Evolutionary conservation across 2,888 invertebrate species (phyloP).

Genomic region (Himalopsyche japonica): DNA sequence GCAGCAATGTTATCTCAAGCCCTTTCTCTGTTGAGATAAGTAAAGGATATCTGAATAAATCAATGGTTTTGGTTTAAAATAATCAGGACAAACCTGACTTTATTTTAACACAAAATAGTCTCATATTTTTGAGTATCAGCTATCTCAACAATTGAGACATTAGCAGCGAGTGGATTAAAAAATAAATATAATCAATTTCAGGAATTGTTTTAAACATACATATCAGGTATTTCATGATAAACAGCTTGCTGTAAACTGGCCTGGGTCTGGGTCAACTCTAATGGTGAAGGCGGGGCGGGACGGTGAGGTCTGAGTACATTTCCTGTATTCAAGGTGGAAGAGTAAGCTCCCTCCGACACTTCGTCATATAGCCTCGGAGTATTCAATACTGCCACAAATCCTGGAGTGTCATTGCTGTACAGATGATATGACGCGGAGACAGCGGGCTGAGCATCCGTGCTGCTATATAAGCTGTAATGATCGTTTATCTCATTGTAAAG

Average conservation of each 20-base stretch:
- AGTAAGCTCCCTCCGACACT: slow-evolving; percentile 47
- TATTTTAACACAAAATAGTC: no score
- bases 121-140: no score
- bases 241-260: slow-evolving; percentile 31
- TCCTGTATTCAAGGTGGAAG: slow-evolving; percentile 41
- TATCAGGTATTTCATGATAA: slow-evolving; percentile 38
- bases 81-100: no score
- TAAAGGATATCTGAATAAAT: no score
- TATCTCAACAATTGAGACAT: no score
- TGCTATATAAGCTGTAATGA: slow-evolving; percentile 51
- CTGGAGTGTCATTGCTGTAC: slow-evolving; percentile 35
- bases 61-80: no score
- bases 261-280: slow-evolving; percentile 42
- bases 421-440: slow-evolving; percentile 26
- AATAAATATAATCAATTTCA: background rate
- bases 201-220: slow-evolving; percentile 30
- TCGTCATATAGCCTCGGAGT: slow-evolving; percentile 50
- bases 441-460: slow-evolving; percentile 37
- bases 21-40: no score
- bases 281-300: slow-evolving; percentile 64
- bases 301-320: slow-evolving; percentile 59
- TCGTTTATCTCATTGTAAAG: slow-evolving; percentile 55
- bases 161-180: no score
- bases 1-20: no score
- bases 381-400: slow-evolving; percentile 10